These are phyloP conservation scores for Watsonalla cultraria DNA, from an alignment of 2,888 invertebrate species.

Conservation along the genomic window DNA sequence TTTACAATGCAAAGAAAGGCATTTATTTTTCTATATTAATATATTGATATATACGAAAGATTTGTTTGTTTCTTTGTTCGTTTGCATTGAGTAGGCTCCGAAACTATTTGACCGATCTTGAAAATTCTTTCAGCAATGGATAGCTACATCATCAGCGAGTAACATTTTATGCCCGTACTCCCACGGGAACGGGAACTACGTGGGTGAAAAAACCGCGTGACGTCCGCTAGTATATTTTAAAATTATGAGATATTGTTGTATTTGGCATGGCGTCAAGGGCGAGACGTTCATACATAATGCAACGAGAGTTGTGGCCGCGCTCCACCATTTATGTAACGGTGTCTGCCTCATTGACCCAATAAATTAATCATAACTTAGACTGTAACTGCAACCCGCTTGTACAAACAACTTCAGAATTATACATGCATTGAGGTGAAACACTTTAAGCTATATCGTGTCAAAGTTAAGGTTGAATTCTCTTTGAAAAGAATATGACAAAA, in stretches of 20 bases:
- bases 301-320: constrained; percentile 2
- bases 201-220: too few species aligned
- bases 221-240: constrained; percentile 1
- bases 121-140: too few species aligned
- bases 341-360: constrained; percentile 26
- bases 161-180: too few species aligned
- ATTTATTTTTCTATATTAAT: background rate
- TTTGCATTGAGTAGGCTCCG: too few species aligned
- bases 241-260: background rate
- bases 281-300: constrained; percentile 1
- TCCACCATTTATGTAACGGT: constrained; percentile 10
- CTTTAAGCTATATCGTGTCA: constrained; percentile 19
- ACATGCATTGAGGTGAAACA: constrained; percentile 2
- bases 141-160: too few species aligned
- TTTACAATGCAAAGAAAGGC: too few species aligned
- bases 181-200: too few species aligned
- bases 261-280: constrained; percentile 2
- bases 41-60: background rate
- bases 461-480: constrained; percentile 8
- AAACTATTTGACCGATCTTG: too few species aligned
- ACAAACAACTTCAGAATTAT: constrained; percentile 13
- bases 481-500: too few species aligned
- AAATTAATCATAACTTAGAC: constrained; percentile 39
- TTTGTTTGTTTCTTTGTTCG: too few species aligned
- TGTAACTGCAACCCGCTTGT: constrained; percentile 22